Percentiles rank a stretch among this genome's conserved stretches.
Evolutionary conservation across 53 echinoderm and acorn worm genomes (phyloP).

Genomic region (Luidia sarsii): DNA sequence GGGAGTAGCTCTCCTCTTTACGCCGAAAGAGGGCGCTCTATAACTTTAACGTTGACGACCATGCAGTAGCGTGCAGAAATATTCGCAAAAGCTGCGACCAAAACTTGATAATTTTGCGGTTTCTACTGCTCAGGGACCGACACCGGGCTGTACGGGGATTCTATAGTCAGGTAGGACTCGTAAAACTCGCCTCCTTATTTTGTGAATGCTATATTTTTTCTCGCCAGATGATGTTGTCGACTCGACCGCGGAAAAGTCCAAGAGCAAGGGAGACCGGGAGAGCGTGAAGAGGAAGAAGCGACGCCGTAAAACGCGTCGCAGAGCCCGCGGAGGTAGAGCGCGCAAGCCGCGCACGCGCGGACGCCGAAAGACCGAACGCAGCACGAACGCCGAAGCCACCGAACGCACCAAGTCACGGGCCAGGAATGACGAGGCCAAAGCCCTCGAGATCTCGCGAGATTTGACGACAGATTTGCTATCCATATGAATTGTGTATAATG

Average conservation of each 20-base stretch:
- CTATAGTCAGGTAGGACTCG: not conserved
- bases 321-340: constrained; percentile 7
- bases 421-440: not conserved
- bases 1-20: too few species aligned
- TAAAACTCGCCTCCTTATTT: not conserved
- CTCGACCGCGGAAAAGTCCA: not conserved
- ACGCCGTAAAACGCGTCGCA: not conserved
- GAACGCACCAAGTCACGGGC: constrained; percentile 1
- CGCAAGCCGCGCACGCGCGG: constrained; percentile 21
- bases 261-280: not conserved
- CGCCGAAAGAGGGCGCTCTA: too few species aligned
- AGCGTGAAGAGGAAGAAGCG: constrained; percentile 10
- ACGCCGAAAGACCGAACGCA: not conserved
- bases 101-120: too few species aligned
- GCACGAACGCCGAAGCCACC: not conserved
- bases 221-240: not conserved
- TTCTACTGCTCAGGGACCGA: too few species aligned
- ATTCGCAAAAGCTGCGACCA: too few species aligned
- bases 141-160: not conserved
- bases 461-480: constrained; percentile 22
- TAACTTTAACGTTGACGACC: too few species aligned
- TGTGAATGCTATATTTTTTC: not conserved
- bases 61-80: too few species aligned
- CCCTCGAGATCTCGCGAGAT: constrained; percentile 13
- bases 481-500: not conserved